These are phyloP conservation scores for Phragmatobia fuliginosa DNA, from an alignment of 2,888 invertebrate species.

Conservation along the genomic window DNA sequence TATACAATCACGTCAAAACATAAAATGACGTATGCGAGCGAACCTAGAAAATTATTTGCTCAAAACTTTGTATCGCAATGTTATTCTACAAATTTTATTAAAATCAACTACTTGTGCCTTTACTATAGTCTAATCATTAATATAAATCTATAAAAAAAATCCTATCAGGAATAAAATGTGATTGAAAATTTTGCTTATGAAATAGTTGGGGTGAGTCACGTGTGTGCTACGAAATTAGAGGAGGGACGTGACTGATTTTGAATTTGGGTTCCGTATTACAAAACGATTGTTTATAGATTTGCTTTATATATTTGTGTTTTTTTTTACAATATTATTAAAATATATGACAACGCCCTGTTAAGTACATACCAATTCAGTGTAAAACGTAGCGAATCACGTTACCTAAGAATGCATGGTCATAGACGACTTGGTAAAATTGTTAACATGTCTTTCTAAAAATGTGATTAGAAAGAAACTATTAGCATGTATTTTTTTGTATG, in stretches of 20 bases:
- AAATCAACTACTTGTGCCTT: background rate
- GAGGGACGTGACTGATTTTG: conserved; percentile 26
- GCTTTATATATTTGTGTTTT: no score
- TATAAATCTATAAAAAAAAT: no score
- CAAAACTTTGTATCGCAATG: no score
- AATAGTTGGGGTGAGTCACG: conserved; percentile 41
- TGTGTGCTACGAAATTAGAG: conserved; percentile 17
- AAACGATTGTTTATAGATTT: background rate
- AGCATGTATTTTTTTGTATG: background rate
- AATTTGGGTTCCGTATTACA: conserved; percentile 14
- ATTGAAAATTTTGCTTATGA: conserved; percentile 36
- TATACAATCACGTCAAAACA: no score
- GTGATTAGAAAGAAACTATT: background rate
- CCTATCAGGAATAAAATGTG: conserved; percentile 22
- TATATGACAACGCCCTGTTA: no score
- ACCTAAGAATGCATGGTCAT: background rate
- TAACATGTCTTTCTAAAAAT: background rate
- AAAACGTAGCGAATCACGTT: no score
- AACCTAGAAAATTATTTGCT: no score
- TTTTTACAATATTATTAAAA: no score
- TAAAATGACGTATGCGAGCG: no score
- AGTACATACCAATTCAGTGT: no score
- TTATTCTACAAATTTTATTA: background rate
- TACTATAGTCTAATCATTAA: no score
- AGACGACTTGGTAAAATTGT: background rate